Base-by-base conservation (phyloP, 2,113 vertebrate species). In the Stegostoma tigrinum region DNA sequence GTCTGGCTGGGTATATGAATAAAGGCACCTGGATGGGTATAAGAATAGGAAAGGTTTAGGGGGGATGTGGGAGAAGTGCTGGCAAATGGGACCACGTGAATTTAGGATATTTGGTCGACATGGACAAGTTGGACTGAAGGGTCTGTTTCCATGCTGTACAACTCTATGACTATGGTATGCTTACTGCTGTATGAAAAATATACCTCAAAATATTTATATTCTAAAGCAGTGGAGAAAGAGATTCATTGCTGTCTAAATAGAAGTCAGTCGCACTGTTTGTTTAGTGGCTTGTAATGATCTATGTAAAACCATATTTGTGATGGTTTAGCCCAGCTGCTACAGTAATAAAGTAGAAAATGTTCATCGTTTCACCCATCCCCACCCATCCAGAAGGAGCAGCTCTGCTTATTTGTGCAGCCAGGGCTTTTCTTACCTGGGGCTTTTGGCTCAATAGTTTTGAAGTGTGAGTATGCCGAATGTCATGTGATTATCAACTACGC, bases 151-250 rank as follows among this genome's bases (percentile, higher is more conserved):
- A 61, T 61, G 55, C 55, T 61, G 55, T 61, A 61, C 55, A 61
- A 10, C 55, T 61, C 55, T 61, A 61, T 61, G 55, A 8, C 55
- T 61, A 61, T 10, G 10, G 2, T 0, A n/a, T 38, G 38, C 17
- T 42, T n/a, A 93, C 89, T n/a, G 55, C 55, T 64, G 61, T 5
- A 24, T 30, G 64, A 55, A 17, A 93, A 66, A 64, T 64, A 15
- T 90, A n/a, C n/a, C 19, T 64, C 34, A n/a, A 93, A 93, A 93
- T 93, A 93, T 66, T 93, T 66, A 55, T 34, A 93, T 38, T 38
- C 89, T 34, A 93, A 64, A 8, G 89, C n/a, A 66, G 10, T 66
- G 89, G 8, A 93, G 61, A 15, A 61, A n/a, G 27, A 61, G 61
- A 93, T 8, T 66, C 30, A 91, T 66, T 91, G 30, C 89, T 66